These are phyloP conservation scores for Morpho helenor DNA, from an alignment of 2,888 invertebrate genomes.

Conservation along the genomic window DNA sequence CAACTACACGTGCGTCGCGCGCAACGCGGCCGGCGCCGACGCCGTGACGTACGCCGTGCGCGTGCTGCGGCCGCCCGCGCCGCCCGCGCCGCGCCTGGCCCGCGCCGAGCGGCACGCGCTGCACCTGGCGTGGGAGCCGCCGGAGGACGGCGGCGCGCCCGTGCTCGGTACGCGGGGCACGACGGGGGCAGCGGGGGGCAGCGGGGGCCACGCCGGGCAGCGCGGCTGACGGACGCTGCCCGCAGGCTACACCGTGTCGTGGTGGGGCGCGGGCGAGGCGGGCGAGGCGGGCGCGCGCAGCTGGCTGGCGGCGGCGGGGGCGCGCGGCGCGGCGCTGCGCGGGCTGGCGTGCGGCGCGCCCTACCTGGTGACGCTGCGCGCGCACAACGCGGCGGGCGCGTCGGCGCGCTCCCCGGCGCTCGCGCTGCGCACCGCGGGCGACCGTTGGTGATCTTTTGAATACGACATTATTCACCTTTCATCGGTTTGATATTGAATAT, in stretches of 20 bases:
- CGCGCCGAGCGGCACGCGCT: conserved; percentile 74
- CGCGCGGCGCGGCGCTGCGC: conserved; percentile 72
- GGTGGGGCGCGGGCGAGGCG: conserved; percentile 35
- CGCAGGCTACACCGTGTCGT: conserved; percentile 51
- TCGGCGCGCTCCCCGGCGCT: conserved; percentile 81
- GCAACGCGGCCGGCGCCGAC: conserved; percentile 89
- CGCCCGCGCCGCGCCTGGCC: conserved; percentile 81
- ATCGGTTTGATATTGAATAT: no score
- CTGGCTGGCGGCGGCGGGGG: conserved; percentile 67
- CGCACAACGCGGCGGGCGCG: conserved; percentile 83
- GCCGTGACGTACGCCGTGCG: conserved; percentile 83
- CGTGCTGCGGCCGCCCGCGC: conserved; percentile 72
- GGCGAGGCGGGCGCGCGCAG: conserved; percentile 65
- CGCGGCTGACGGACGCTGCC: background rate
- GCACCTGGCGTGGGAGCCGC: conserved; percentile 80
- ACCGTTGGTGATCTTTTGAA: conserved; percentile 51
- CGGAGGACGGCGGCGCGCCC: conserved; percentile 45
- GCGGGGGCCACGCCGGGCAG: no score
- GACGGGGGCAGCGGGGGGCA: no score
- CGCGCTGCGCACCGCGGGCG: conserved; percentile 81
- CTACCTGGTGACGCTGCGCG: conserved; percentile 83
- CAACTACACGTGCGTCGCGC: conserved; percentile 87
- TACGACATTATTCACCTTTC: no score
- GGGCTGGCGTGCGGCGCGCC: conserved; percentile 85
- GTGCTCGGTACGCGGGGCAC: conserved; percentile 35